Evolutionary conservation across 2,888 invertebrate species (phyloP).

Genomic region (Adelognathus sp.): DNA sequence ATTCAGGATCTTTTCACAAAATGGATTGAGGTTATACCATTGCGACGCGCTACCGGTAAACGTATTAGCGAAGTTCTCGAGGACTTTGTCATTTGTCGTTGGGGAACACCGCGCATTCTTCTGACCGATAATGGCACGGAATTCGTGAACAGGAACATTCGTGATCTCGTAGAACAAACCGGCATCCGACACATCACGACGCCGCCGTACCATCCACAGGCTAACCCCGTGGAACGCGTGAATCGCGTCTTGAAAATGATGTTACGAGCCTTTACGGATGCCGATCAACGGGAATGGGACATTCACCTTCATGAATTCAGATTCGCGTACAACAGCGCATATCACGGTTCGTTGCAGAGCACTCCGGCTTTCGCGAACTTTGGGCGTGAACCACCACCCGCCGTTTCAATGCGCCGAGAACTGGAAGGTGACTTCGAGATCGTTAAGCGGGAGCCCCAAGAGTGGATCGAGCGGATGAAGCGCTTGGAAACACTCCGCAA

Average conservation of each 20-base stretch:
- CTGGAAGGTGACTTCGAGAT: neutral
- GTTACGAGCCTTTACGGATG: constrained; percentile 36
- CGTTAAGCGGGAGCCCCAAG: neutral
- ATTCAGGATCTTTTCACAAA: constrained; percentile 61
- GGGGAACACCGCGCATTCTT: constrained; percentile 24
- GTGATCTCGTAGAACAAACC: neutral
- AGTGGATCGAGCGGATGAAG: constrained; percentile 19
- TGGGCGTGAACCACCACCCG: constrained; percentile 38
- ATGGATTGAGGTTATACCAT: constrained; percentile 50
- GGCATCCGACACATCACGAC: constrained; percentile 37
- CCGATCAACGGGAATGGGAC: constrained; percentile 50
- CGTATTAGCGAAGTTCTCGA: constrained; percentile 14
- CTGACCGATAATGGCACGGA: constrained; percentile 59
- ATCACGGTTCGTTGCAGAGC: constrained; percentile 16
- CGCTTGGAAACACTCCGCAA: constrained; percentile 1
- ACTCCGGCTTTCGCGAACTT: constrained; percentile 60
- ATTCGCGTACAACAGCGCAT: constrained; percentile 56
- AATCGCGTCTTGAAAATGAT: constrained; percentile 62
- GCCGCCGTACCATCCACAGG: constrained; percentile 61
- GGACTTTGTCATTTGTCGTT: constrained; percentile 26
- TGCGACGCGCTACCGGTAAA: constrained; percentile 47
- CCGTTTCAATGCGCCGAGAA: neutral
- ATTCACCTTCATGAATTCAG: constrained; percentile 25
- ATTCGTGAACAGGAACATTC: constrained; percentile 45
- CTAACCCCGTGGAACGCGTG: constrained; percentile 61